Evolutionary conservation across 1,140 invertebrate species (phyloP).

Genomic region (Maconellicoccus hirsutus): DNA sequence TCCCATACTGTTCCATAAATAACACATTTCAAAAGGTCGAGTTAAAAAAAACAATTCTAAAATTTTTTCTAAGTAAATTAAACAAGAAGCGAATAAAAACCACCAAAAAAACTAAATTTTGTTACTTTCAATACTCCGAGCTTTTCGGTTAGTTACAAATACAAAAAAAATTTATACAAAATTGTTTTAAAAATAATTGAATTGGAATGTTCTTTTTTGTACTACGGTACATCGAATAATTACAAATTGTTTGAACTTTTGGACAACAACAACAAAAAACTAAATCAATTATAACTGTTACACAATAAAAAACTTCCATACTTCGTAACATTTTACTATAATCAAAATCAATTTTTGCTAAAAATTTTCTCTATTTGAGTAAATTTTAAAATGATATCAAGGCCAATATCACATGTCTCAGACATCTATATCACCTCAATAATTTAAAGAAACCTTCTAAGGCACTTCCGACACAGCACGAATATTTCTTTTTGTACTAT

Average conservation of each 20-base stretch:
- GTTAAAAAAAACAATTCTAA: neutral
- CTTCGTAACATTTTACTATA: neutral
- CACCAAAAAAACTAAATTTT: neutral
- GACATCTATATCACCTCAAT: conserved; percentile 14
- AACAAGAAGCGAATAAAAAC: neutral
- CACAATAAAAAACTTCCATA: conserved; percentile 2
- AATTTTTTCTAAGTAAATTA: neutral
- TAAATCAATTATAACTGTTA: neutral
- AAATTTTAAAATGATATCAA: conserved; percentile 13
- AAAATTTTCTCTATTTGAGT: neutral
- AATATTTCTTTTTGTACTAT: conserved; percentile 21
- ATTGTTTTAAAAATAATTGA: conserved; percentile 1
- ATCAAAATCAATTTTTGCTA: neutral
- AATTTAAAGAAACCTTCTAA: conserved; percentile 15
- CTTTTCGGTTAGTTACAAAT: neutral
- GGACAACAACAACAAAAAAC: neutral
- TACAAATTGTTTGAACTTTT: neutral
- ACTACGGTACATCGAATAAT: neutral
- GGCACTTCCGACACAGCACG: conserved; percentile 18
- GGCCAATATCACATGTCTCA: conserved; percentile 16
- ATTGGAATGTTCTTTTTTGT: conserved; percentile 15
- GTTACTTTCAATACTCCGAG: neutral
- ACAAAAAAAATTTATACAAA: neutral
- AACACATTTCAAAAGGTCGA: neutral
- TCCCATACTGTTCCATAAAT: neutral